Conservation (phyloP, 2,797 vertebrate genomes). For the Antrozous pallidus region DNA sequence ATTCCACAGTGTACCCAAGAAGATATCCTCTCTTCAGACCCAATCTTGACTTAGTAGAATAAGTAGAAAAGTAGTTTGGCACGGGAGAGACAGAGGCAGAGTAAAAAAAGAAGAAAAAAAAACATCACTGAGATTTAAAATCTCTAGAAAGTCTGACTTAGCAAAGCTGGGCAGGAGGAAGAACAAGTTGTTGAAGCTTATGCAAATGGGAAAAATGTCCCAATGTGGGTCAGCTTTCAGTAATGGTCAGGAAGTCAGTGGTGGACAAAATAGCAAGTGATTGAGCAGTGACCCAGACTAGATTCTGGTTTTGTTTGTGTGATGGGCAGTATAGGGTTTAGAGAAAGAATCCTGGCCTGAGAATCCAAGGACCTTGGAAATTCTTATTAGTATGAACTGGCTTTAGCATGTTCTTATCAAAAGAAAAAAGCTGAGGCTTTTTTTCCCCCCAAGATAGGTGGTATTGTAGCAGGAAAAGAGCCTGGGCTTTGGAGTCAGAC, state of each 20-base stretch:
- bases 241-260: neutral
- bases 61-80: neutral
- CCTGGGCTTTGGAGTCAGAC: neutral
- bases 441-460: neutral
- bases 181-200: neutral
- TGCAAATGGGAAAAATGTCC: neutral
- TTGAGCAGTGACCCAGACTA: neutral
- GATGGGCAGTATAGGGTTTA: neutral
- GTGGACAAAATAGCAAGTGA: neutral
- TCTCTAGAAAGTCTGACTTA: neutral
- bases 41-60: neutral
- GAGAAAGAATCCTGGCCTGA: neutral
- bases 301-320: constrained; percentile 11
- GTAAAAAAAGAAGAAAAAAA: neutral
- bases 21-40: neutral
- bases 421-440: neutral
- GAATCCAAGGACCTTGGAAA: constrained; percentile 11
- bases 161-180: neutral
- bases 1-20: neutral
- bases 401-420: constrained; percentile 31
- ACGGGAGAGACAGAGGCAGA: neutral
- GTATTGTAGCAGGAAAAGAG: neutral
- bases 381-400: neutral
- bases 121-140: neutral
- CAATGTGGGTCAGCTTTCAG: neutral